phyloP scores from a whole-genome alignment of 2,888 invertebrate genomes.

The Iphiclides podalirius region DNA sequence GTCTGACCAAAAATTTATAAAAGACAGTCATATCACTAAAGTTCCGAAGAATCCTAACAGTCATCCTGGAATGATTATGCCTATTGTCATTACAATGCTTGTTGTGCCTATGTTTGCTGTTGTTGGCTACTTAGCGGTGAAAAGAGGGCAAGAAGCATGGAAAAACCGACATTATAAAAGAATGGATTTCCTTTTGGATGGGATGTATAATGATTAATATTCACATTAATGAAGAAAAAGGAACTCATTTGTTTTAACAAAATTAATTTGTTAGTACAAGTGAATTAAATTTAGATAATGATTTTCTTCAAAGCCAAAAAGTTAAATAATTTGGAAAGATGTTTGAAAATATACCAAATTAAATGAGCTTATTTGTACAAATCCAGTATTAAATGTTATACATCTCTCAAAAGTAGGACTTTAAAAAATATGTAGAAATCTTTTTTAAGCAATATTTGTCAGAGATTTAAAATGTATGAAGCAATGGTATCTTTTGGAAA shows the following conservation, averaged over 20 bases:
- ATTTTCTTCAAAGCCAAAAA: not conserved
- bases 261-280: not conserved
- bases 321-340: not conserved
- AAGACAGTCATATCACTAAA: conserved; percentile 12
- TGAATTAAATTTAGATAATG: not conserved
- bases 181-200: conserved; percentile 94
- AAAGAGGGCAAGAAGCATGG: conserved; percentile 90
- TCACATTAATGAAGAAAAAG: not conserved
- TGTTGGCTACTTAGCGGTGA: conserved; percentile 83
- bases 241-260: not conserved
- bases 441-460: too few relatives aligned
- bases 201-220: conserved; percentile 90
- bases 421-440: too few relatives aligned
- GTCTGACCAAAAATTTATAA: conserved; percentile 5
- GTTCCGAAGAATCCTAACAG: conserved; percentile 42
- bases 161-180: conserved; percentile 91
- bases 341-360: not conserved
- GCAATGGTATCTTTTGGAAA: not conserved
- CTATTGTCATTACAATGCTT: conserved; percentile 86
- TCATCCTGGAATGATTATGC: conserved; percentile 85
- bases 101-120: conserved; percentile 87
- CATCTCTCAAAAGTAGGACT: too few relatives aligned
- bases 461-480: too few relatives aligned
- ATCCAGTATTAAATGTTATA: not conserved
- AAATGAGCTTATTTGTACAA: not conserved